Conservation (phyloP, 92 coral and sea anemone genomes). For the Scolanthus callimorphus region DNA sequence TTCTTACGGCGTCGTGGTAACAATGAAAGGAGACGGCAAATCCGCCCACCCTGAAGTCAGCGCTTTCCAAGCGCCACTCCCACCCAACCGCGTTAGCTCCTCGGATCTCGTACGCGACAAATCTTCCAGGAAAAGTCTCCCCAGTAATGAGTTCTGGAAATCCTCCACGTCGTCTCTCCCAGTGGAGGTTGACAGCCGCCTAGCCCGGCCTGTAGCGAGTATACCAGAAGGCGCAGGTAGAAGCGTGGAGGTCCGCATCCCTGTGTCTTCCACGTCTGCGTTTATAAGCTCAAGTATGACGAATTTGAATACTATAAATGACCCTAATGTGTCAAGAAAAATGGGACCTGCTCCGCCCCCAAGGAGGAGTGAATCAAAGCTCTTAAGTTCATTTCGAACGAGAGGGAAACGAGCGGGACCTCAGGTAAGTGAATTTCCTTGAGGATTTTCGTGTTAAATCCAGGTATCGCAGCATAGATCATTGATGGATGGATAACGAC, state of each 20-base stretch:
- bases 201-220: no score
- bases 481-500: no score
- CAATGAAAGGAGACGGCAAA: conserved; percentile 32
- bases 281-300: conserved; percentile 46
- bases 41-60: conserved; percentile 24
- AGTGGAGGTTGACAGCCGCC: conserved; percentile 13
- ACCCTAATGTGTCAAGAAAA: conserved; percentile 40
- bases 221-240: no score
- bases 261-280: background rate
- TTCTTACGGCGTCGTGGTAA: conserved; percentile 55
- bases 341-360: conserved; percentile 87
- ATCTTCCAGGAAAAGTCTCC: conserved; percentile 7
- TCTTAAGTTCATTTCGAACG: conserved; percentile 67
- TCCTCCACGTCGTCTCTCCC: conserved; percentile 40
- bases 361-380: conserved; percentile 65
- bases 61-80: conserved; percentile 51
- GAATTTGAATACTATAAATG: conserved; percentile 61
- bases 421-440: background rate
- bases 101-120: conserved; percentile 58
- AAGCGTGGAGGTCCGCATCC: background rate
- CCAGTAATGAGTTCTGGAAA: conserved; percentile 23
- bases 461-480: no score
- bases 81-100: conserved; percentile 77
- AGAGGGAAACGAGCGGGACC: conserved; percentile 27
- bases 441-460: no score